These are phyloP conservation scores for Scomber colias DNA, from an alignment of 2,113 vertebrate species.

Conservation along the genomic window DNA sequence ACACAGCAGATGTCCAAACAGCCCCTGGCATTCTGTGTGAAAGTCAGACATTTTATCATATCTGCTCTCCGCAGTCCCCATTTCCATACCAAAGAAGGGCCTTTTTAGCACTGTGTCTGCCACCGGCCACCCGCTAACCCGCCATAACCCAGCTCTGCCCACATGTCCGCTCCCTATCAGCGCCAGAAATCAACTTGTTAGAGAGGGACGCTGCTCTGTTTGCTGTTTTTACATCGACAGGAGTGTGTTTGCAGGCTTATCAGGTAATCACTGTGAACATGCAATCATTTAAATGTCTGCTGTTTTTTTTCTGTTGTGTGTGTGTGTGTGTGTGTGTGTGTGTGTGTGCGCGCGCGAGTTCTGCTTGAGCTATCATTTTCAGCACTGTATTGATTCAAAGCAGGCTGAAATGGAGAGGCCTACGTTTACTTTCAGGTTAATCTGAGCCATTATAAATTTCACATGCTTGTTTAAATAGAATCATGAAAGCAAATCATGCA, in stretches of 20 bases:
- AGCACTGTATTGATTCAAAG: constrained; percentile 7
- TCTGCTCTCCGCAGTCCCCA: constrained; percentile 51
- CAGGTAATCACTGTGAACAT: constrained; percentile 28
- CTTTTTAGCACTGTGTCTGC: constrained; percentile 7
- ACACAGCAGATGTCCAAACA: constrained; percentile 76
- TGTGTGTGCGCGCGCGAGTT: neutral
- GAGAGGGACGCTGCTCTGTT: neutral
- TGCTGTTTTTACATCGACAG: neutral
- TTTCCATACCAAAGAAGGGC: constrained; percentile 72
- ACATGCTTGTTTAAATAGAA: constrained; percentile 36
- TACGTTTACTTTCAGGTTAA: constrained; percentile 40
- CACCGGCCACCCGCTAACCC: constrained; percentile 5
- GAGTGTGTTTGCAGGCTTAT: neutral
- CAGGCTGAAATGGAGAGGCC: constrained; percentile 24
- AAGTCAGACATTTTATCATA: constrained; percentile 63
- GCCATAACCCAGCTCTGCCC: constrained; percentile 44
- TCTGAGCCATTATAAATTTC: constrained; percentile 31
- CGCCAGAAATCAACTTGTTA: constrained; percentile 9
- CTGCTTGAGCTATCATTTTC: neutral
- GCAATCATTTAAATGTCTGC: constrained; percentile 15
- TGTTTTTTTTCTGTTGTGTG: neutral
- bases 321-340: neutral
- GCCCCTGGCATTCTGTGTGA: constrained; percentile 69
- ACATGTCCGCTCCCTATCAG: constrained; percentile 32
- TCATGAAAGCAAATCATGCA: constrained; percentile 26